Evolutionary conservation across 2,888 invertebrate species (phyloP).

Genomic region (Hemicrepidius hirtus): DNA sequence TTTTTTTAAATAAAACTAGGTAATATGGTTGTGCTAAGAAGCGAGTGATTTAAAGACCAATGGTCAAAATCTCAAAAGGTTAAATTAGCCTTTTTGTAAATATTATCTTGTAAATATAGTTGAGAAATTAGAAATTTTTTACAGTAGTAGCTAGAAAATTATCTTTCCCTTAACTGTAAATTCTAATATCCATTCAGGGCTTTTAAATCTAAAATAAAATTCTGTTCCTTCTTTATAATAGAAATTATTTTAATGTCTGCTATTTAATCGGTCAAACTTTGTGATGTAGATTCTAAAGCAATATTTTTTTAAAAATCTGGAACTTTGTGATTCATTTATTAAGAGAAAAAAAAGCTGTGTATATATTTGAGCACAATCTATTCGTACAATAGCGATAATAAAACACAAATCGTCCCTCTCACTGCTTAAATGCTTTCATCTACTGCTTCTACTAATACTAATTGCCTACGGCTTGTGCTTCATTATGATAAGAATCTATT

Average conservation of each 20-base stretch:
- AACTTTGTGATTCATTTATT: not conserved
- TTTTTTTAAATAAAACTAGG: too few relatives aligned
- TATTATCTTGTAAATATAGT: too few relatives aligned
- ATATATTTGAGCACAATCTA: not conserved
- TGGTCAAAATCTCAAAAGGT: too few relatives aligned
- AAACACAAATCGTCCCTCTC: conserved; percentile 1
- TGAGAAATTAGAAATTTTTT: too few relatives aligned
- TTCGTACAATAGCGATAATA: not conserved
- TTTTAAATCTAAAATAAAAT: too few relatives aligned
- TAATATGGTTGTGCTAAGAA: too few relatives aligned
- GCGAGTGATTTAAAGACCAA: too few relatives aligned
- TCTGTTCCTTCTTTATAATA: not conserved
- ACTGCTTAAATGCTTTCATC: conserved; percentile 25
- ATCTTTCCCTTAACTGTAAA: too few relatives aligned
- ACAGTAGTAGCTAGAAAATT: too few relatives aligned
- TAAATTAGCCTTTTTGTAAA: too few relatives aligned
- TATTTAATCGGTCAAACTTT: conserved; percentile 9
- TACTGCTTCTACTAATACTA: conserved; percentile 14
- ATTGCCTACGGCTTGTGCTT: conserved; percentile 14
- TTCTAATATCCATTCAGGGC: too few relatives aligned
- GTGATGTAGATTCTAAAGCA: conserved; percentile 33
- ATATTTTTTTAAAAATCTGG: conserved; percentile 26
- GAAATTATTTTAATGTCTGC: not conserved
- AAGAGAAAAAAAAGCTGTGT: not conserved
- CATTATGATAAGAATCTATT: conserved; percentile 33